Conservation (phyloP, 2,888 invertebrate genomes). For the Strigamia crassipes region DNA sequence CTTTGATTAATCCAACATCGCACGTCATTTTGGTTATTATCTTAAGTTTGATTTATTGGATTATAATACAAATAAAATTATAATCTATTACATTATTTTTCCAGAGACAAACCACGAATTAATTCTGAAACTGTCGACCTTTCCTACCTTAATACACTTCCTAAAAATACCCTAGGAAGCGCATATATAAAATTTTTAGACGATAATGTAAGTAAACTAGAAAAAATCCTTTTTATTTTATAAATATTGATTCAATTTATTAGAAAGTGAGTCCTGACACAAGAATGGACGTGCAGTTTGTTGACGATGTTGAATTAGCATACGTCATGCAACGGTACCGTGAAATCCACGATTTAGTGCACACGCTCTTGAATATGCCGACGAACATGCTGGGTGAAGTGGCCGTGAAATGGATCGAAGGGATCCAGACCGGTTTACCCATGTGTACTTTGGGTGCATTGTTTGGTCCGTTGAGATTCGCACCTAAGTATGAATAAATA, state of each 20-base stretch:
- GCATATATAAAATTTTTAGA: constrained; percentile 82
- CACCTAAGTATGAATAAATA: constrained; percentile 68
- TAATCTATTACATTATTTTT: neutral
- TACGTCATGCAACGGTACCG: constrained; percentile 98
- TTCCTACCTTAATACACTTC: constrained; percentile 70
- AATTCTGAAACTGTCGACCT: constrained; percentile 81
- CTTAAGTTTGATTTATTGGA: neutral
- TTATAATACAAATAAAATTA: too few relatives aligned
- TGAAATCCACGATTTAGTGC: constrained; percentile 94
- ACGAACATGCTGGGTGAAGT: constrained; percentile 91
- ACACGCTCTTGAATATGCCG: constrained; percentile 88
- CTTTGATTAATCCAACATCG: too few relatives aligned
- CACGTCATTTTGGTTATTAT: too few relatives aligned
- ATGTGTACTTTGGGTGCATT: constrained; percentile 94
- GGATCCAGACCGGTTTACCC: constrained; percentile 88
- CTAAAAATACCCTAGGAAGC: constrained; percentile 81
- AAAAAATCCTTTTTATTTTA: neutral
- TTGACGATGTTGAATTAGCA: constrained; percentile 84
- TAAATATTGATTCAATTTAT: neutral
- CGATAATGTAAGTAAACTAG: constrained; percentile 68
- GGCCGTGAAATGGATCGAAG: constrained; percentile 97
- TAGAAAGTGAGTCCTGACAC: constrained; percentile 91
- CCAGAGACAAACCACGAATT: constrained; percentile 78
- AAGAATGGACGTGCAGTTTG: constrained; percentile 84
- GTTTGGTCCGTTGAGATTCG: constrained; percentile 85